phyloP scores from a whole-genome alignment of 2,888 invertebrate species.

The Trachelus stipa region DNA sequence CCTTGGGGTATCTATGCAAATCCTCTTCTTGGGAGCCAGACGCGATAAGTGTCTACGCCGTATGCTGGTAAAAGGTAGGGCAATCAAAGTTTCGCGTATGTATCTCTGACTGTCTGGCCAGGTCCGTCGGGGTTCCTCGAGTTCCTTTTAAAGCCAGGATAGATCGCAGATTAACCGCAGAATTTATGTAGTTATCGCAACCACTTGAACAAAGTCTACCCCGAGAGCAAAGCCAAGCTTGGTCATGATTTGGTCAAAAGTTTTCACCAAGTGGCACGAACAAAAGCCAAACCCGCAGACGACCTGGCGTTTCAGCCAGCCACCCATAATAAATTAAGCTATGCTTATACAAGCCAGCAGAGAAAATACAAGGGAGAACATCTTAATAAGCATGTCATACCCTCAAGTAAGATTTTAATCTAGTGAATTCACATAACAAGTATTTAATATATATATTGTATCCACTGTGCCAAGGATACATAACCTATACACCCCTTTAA shows the following conservation, averaged over 20 bases:
- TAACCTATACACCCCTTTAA: background rate
- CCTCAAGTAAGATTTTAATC: background rate
- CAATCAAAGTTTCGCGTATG: slow-evolving; percentile 39
- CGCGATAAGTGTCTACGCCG: slow-evolving; percentile 46
- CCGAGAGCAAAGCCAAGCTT: background rate
- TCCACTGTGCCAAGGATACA: background rate
- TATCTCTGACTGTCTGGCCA: slow-evolving; percentile 33
- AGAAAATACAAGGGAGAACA: background rate
- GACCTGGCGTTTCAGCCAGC: background rate
- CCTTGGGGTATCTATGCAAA: slow-evolving; percentile 44
- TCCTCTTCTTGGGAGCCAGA: slow-evolving; percentile 40
- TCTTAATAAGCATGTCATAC: background rate
- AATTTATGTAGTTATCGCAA: background rate
- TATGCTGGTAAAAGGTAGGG: slow-evolving; percentile 28
- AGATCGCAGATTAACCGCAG: background rate
- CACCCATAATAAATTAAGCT: background rate
- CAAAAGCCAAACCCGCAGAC: background rate
- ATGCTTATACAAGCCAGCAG: background rate
- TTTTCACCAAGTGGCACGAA: background rate
- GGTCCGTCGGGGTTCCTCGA: background rate
- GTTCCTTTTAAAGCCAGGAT: background rate
- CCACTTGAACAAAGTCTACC: background rate
- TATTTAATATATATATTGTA: background rate
- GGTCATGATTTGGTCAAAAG: background rate
- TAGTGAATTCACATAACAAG: background rate